Conservation (phyloP, 1,140 invertebrate genomes). For the Tetranychus cinnabarinus region DNA sequence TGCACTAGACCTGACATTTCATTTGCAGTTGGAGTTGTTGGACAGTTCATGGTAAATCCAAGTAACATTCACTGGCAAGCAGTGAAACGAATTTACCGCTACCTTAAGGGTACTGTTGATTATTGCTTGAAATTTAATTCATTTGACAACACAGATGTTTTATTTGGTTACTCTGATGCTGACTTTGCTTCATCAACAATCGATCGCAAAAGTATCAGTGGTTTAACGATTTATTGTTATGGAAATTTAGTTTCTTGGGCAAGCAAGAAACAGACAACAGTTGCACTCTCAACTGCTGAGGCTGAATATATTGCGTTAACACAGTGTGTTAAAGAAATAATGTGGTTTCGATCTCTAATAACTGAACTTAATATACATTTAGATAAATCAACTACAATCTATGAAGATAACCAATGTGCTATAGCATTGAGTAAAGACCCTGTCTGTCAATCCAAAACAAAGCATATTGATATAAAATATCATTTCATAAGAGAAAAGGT, state of each 20-base stretch:
- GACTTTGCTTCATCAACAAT: slow-evolving; percentile 17
- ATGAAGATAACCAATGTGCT: slow-evolving; percentile 17
- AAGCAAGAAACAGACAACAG: slow-evolving; percentile 1
- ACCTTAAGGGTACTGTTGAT: slow-evolving; percentile 14
- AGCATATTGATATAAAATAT: slow-evolving; percentile 20
- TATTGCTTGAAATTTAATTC: slow-evolving; percentile 4
- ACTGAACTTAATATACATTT: neutral
- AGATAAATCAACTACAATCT: neutral
- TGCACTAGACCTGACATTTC: slow-evolving; percentile 13
- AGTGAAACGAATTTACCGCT: slow-evolving; percentile 15
- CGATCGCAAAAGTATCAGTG: slow-evolving; percentile 6
- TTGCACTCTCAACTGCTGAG: slow-evolving; percentile 6
- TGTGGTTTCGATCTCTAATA: slow-evolving; percentile 1
- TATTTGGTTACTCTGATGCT: slow-evolving; percentile 11
- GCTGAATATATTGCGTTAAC: slow-evolving; percentile 4
- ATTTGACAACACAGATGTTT: neutral
- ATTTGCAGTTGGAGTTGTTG: slow-evolving; percentile 9
- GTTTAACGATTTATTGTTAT: neutral
- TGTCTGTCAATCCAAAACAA: slow-evolving; percentile 19
- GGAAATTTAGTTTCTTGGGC: slow-evolving; percentile 1
- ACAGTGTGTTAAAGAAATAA: slow-evolving; percentile 2
- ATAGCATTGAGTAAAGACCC: slow-evolving; percentile 18
- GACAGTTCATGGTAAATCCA: slow-evolving; percentile 10
- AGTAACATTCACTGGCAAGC: slow-evolving; percentile 10
- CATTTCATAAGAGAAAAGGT: slow-evolving; percentile 19